Conservation (phyloP, 2,888 invertebrate genomes). For the Ochropleura plecta region DNA sequence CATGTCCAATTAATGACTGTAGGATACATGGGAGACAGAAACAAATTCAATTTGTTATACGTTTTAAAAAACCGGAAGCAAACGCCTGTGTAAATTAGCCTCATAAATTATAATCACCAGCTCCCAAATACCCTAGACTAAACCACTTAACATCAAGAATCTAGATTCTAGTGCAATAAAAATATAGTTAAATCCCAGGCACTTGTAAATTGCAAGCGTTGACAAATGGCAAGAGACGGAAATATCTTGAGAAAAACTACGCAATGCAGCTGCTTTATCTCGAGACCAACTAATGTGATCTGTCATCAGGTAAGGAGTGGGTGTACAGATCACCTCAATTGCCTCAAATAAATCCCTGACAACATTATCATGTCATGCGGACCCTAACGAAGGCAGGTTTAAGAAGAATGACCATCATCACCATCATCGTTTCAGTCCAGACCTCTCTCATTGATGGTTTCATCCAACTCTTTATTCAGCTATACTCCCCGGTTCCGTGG, state of each 20-base stretch:
- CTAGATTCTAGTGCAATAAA: constrained; percentile 34
- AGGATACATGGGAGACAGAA: not conserved
- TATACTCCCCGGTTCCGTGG: not conserved
- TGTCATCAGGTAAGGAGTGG: constrained; percentile 36
- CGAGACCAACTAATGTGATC: constrained; percentile 17
- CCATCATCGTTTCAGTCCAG: too few relatives aligned
- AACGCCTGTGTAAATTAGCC: not conserved
- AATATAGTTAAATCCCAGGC: constrained; percentile 27
- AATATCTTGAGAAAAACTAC: constrained; percentile 31
- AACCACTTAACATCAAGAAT: constrained; percentile 17
- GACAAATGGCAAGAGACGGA: constrained; percentile 51
- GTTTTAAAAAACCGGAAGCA: not conserved
- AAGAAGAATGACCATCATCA: not conserved
- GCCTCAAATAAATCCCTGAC: not conserved
- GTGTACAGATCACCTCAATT: constrained; percentile 31
- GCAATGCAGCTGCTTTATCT: constrained; percentile 44
- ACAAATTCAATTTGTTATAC: not conserved
- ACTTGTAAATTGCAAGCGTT: constrained; percentile 47
- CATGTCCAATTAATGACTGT: not conserved
- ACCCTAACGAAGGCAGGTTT: not conserved
- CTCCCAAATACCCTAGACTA: constrained; percentile 10
- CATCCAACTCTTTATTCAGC: not conserved
- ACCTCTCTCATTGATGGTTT: not conserved
- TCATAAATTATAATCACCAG: constrained; percentile 12
- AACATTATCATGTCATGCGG: not conserved